These are phyloP conservation scores for Heliconius cydno DNA, from an alignment of 2,888 invertebrate genomes.

Conservation along the genomic window DNA sequence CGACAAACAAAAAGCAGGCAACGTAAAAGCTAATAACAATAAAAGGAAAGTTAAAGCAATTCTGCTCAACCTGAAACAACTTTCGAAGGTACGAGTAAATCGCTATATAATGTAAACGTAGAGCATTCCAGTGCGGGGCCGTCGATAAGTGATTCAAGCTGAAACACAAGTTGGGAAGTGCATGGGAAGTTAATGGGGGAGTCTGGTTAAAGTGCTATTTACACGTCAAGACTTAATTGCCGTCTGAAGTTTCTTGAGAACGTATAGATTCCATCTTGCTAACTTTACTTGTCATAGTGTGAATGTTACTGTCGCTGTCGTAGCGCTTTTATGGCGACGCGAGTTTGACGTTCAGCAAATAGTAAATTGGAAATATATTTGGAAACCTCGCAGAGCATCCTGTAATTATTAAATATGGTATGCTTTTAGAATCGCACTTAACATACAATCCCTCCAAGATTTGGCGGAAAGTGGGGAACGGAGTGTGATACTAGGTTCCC, in stretches of 20 bases:
- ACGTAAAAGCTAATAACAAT: background rate
- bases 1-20: background rate
- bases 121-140: conserved; percentile 27
- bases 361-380: background rate
- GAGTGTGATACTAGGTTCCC: background rate
- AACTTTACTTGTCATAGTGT: conserved; percentile 23
- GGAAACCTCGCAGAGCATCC: background rate
- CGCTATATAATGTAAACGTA: conserved; percentile 35
- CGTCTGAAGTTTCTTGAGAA: conserved; percentile 37
- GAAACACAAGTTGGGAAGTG: conserved; percentile 51
- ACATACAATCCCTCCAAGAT: background rate
- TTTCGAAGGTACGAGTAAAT: conserved; percentile 22
- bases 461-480: background rate
- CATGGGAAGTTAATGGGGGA: conserved; percentile 58
- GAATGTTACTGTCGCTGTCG: conserved; percentile 6
- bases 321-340: background rate
- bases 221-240: conserved; percentile 48
- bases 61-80: conserved; percentile 5
- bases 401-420: background rate
- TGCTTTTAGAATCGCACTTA: background rate
- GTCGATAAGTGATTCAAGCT: conserved; percentile 48
- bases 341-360: background rate
- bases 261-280: conserved; percentile 30
- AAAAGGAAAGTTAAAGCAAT: conserved; percentile 11
- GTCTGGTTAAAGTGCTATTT: conserved; percentile 61